phyloP scores from a whole-genome alignment of 1,140 invertebrate species.

The Danaus melanippus region DNA sequence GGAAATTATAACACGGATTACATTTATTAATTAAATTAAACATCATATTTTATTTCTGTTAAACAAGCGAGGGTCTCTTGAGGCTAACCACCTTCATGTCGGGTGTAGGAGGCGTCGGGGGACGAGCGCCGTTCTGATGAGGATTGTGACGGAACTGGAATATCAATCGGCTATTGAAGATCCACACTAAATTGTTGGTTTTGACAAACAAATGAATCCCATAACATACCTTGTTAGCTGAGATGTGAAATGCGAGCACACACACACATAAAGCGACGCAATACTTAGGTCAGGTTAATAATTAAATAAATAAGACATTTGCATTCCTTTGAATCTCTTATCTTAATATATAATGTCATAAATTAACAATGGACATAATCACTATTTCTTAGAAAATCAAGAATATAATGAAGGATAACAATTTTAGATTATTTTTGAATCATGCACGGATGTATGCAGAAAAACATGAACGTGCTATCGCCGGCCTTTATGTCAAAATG shows the following conservation, averaged over 20 bases:
- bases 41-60: constrained; percentile 8
- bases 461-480: too few relatives aligned
- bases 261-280: constrained; percentile 3
- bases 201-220: too few relatives aligned
- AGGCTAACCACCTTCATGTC: constrained; percentile 37
- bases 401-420: too few relatives aligned
- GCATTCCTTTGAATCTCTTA: too few relatives aligned
- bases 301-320: background rate
- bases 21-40: background rate
- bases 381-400: too few relatives aligned
- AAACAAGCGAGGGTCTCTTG: constrained; percentile 46
- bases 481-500: too few relatives aligned
- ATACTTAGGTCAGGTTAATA: background rate
- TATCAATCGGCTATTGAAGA: background rate
- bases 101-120: constrained; percentile 31
- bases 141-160: constrained; percentile 24
- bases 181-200: too few relatives aligned
- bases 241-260: background rate
- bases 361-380: too few relatives aligned
- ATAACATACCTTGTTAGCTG: too few relatives aligned
- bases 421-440: too few relatives aligned
- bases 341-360: too few relatives aligned
- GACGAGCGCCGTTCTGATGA: constrained; percentile 17
- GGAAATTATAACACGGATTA: background rate
- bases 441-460: too few relatives aligned